Evolutionary conservation across 1,140 invertebrate species (phyloP).

Genomic region (Chrysoperla carnea): DNA sequence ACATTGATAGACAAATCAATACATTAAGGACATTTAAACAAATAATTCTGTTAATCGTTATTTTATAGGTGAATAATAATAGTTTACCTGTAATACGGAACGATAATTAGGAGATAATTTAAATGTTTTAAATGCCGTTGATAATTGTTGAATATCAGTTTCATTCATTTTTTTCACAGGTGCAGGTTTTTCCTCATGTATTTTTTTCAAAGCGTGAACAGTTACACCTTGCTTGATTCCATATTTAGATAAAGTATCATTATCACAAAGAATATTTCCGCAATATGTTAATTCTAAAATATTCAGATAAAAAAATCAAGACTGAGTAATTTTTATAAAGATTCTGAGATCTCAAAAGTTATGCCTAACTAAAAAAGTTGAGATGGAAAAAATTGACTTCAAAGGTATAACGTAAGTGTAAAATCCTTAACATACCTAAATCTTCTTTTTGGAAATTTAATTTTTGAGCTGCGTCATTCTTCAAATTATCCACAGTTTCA

Average conservation of each 20-base stretch:
- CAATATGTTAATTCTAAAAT: conserved; percentile 30
- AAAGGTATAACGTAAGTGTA: conserved; percentile 2
- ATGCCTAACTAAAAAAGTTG: too few species aligned
- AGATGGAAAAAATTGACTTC: background rate
- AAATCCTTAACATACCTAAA: conserved; percentile 20
- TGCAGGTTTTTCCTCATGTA: conserved; percentile 14
- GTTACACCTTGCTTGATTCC: conserved; percentile 30
- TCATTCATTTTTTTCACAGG: conserved; percentile 20
- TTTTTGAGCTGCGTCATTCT: conserved; percentile 22
- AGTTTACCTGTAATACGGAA: conserved; percentile 28
- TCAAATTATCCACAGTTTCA: conserved; percentile 26
- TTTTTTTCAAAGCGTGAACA: conserved; percentile 30
- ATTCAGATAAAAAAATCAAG: conserved; percentile 6
- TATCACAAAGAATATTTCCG: conserved; percentile 30
- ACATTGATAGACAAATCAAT: too few species aligned
- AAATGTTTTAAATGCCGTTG: conserved; percentile 26
- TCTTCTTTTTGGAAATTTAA: conserved; percentile 24
- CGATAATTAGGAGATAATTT: conserved; percentile 24
- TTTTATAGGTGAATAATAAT: too few species aligned
- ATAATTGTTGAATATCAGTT: conserved; percentile 23
- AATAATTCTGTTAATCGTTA: too few species aligned
- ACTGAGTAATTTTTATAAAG: background rate
- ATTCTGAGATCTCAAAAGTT: too few species aligned
- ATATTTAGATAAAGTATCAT: conserved; percentile 25
- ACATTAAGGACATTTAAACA: too few species aligned